A percentile compares a stretch with the other conserved stretches of the same genome.
phyloP scores from a whole-genome alignment of 2,797 vertebrate species.

The Catharus ustulatus region DNA sequence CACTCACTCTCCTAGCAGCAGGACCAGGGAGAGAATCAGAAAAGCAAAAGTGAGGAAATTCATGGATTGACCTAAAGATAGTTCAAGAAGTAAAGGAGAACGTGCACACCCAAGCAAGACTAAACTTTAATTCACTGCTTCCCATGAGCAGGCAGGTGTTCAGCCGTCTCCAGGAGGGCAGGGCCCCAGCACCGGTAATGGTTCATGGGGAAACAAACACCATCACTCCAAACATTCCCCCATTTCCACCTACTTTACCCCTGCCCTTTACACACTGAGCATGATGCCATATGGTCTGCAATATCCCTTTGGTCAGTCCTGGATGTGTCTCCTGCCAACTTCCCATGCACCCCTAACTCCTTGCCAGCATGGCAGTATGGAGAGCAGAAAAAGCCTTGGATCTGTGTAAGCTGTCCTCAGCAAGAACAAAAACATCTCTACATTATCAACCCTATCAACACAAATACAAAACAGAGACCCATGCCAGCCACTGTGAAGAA shows the following conservation, averaged over 20 bases:
- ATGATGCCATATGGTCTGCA: not conserved
- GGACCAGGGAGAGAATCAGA: not conserved
- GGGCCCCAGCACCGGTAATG: not conserved
- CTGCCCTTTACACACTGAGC: not conserved
- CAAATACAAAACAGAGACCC: not conserved
- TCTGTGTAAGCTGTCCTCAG: not conserved
- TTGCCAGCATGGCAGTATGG: fast-evolving
- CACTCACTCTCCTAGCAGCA: not conserved
- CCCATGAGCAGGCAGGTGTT: not conserved
- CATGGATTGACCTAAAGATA: not conserved
- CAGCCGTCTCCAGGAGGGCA: not conserved
- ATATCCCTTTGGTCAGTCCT: not conserved
- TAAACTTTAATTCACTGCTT: not conserved
- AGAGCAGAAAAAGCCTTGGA: not conserved
- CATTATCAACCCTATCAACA: not conserved
- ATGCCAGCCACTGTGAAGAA: not conserved
- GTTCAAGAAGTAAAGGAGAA: not conserved
- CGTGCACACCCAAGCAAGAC: not conserved
- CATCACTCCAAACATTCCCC: not conserved
- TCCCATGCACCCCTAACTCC: not conserved
- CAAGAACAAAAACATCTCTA: not conserved
- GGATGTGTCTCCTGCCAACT: fast-evolving
- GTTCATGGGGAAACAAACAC: not conserved
- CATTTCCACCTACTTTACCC: not conserved
- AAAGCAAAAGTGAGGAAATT: not conserved